A percentile compares a stretch with the other conserved stretches of the same genome.
phyloP scores from a whole-genome alignment of 2,113 vertebrate genomes.

The Crotalus helleri region DNA sequence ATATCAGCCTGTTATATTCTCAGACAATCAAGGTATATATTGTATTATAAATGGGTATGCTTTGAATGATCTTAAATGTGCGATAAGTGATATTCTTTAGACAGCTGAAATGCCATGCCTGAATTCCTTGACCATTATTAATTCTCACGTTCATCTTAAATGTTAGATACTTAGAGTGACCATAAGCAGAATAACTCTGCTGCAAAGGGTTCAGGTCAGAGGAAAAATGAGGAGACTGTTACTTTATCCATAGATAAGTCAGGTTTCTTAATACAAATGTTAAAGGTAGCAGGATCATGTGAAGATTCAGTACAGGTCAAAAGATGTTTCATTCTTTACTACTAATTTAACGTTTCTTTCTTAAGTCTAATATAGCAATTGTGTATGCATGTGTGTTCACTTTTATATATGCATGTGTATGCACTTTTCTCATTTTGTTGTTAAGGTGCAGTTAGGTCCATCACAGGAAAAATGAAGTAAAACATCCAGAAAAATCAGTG shows the following conservation, averaged over 20 bases:
- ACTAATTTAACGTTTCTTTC: neutral
- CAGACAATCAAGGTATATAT: neutral
- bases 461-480: neutral
- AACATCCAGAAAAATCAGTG: neutral
- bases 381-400: too few relatives aligned
- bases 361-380: neutral
- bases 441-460: neutral
- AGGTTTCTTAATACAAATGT: neutral
- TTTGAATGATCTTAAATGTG: neutral
- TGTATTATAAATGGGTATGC: neutral
- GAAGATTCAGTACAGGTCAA: neutral
- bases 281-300: neutral
- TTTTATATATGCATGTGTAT: too few relatives aligned
- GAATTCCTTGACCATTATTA: neutral
- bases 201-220: neutral
- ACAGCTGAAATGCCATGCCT: neutral
- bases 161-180: neutral
- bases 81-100: neutral
- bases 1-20: neutral
- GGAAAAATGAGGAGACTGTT: neutral
- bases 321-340: neutral
- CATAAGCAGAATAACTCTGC: neutral
- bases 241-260: neutral
- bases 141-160: neutral
- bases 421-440: neutral